These are phyloP conservation scores for Thumatha senex DNA, from an alignment of 2,888 invertebrate genomes.

Conservation along the genomic window DNA sequence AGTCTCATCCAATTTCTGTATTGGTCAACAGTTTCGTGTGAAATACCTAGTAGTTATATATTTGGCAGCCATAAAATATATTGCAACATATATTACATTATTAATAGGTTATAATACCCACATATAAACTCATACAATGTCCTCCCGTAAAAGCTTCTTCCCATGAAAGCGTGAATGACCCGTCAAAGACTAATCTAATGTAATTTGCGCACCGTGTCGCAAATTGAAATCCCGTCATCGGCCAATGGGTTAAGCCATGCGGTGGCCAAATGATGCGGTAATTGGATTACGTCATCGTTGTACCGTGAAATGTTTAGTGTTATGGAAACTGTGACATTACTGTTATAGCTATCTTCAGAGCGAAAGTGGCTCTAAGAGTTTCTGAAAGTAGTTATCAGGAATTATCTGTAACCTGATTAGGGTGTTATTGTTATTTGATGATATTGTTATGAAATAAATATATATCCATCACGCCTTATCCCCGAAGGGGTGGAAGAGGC, in stretches of 20 bases:
- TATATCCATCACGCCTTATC: no score
- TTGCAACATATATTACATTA: no score
- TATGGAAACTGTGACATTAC: constrained; percentile 24
- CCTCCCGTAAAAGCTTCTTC: constrained; percentile 17
- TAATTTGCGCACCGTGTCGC: constrained; percentile 55
- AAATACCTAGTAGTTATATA: no score
- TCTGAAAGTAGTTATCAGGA: background rate
- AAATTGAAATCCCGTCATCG: constrained; percentile 51
- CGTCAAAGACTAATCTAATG: constrained; percentile 54
- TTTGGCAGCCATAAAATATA: no score
- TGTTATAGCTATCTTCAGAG: constrained; percentile 1
- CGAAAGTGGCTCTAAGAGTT: background rate
- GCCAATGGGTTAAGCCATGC: constrained; percentile 55
- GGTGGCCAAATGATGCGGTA: constrained; percentile 42
- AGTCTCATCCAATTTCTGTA: no score
- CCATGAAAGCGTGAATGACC: constrained; percentile 29
- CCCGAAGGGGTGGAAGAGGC: no score
- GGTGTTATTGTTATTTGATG: background rate
- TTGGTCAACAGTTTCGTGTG: no score
- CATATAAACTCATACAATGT: background rate
- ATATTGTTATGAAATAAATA: no score
- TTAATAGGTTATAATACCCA: no score
- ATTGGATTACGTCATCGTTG: constrained; percentile 53
- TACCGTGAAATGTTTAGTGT: constrained; percentile 39
- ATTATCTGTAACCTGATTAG: background rate